These are phyloP conservation scores for Scarus forsteni DNA, from an alignment of 2,797 vertebrate species.

Conservation along the genomic window DNA sequence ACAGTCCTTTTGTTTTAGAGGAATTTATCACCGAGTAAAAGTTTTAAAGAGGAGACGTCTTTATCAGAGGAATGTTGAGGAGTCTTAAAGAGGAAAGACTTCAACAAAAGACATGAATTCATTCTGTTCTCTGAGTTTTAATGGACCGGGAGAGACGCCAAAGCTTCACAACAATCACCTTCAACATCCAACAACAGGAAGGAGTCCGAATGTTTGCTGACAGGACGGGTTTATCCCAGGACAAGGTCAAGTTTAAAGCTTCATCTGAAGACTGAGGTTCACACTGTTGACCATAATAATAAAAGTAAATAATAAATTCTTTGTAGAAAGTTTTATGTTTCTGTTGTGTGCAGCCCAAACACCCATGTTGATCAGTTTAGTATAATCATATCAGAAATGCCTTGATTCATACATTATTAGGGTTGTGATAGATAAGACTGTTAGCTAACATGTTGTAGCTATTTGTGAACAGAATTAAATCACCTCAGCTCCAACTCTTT, in stretches of 20 bases:
- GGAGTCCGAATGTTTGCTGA: constrained; percentile 1
- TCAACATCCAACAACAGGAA: constrained; percentile 14
- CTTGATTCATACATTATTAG: too few species aligned
- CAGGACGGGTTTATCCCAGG: not conserved
- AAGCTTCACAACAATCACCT: constrained; percentile 7
- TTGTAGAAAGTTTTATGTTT: too few species aligned
- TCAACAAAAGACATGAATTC: constrained; percentile 24
- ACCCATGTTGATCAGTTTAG: too few species aligned
- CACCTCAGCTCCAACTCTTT: too few species aligned
- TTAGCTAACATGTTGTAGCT: too few species aligned
- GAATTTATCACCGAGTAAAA: constrained; percentile 27
- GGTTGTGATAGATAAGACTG: too few species aligned
- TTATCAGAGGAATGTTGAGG: constrained; percentile 27
- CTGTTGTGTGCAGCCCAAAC: too few species aligned
- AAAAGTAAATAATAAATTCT: too few species aligned
- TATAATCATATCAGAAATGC: too few species aligned
- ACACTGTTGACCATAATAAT: too few species aligned
- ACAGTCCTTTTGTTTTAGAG: constrained; percentile 20
- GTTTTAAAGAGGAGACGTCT: not conserved
- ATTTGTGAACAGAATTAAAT: too few species aligned
- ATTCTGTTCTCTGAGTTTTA: constrained; percentile 16
- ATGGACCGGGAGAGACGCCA: constrained; percentile 7
- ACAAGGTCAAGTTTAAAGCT: too few species aligned
- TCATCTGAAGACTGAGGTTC: not conserved
- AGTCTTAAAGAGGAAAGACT: constrained; percentile 20